Base-by-base conservation (phyloP, 35 echinoderm and acorn worm genomes). In the Chiridota heheva region DNA sequence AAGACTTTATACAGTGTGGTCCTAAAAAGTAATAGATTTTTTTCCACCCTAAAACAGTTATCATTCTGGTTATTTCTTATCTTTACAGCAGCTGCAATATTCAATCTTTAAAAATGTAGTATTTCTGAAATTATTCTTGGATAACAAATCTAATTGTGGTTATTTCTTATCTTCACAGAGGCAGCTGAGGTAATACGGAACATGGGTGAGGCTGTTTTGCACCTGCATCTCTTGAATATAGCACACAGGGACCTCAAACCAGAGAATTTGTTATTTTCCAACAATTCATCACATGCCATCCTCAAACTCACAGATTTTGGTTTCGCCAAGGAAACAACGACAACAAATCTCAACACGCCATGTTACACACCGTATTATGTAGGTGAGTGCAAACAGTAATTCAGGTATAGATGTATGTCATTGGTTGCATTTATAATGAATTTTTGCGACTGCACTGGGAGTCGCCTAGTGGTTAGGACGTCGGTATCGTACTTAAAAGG, bases 291-390 rank as follows among this genome's bases (percentile, higher is more conserved):
- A 29, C 63, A 83, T 42, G 82, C 93, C 42, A 44, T 90, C 22
- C 84, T 96, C 41, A 96, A 96, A 67, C 84, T 96, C 37, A 96
- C 93, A 60, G 93, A 96, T 58, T 96, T 96, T 78, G 93, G 93
- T 42, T 96, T 96, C 78, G 88, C 88, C 51, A 96, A 96, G 37
- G 84, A 87, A 55, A 96, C 93, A 3, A 96, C 93, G 25, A 87
- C 91, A 41, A 90, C 84, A 49, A 96, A 44, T 42, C 80, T 96
- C 5, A 88, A 96, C 60, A 96, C 93, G 29, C 93, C 93, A 2
- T 96, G 93, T 62, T 96, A 96, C 69, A 96, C 93, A 48, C 93
- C 93, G 28, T 96, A 96, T 55, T 96, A 96, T 84, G 93, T 96
- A 34, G 93, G 93, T 96, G 58, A 83, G 93, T 96, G 20, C n/a